A percentile compares a stretch with the other conserved stretches of the same genome.
Conservation (phyloP, 2,113 vertebrate species). For the Pipra filicauda region DNA sequence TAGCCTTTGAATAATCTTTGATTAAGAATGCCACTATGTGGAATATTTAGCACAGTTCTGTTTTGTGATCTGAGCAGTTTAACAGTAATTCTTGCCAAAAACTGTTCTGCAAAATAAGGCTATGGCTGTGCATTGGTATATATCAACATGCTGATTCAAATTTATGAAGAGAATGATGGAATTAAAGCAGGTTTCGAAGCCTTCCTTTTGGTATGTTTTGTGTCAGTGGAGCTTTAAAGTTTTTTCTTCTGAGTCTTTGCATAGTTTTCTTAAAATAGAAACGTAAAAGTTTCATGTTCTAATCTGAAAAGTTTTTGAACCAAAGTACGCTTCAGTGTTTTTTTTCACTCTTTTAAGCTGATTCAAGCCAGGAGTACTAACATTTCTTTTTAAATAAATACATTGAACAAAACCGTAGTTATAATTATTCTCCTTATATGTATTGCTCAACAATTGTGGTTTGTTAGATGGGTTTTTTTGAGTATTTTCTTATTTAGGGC, state of each 20-base stretch:
- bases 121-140: neutral
- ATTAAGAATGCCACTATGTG: neutral
- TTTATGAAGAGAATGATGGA: neutral
- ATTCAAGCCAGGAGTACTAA: neutral
- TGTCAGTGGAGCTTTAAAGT: neutral
- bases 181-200: neutral
- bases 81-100: neutral
- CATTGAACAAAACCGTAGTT: neutral
- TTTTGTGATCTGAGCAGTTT: neutral
- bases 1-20: neutral
- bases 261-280: neutral
- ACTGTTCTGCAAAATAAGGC: neutral
- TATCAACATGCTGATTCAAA: neutral
- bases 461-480: neutral
- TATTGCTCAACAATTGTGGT: neutral
- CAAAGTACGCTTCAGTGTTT: neutral
- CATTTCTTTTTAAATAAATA: neutral
- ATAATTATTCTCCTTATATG: neutral
- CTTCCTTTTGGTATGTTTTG: neutral
- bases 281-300: fast-evolving
- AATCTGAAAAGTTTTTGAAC: neutral
- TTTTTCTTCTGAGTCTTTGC: neutral
- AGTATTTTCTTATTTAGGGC: neutral
- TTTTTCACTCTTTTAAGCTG: neutral
- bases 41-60: neutral